Percentiles rank a stretch among this genome's conserved stretches.
Evolutionary conservation across 2,888 invertebrate genomes (phyloP).

Genomic region (Torymus auratus): DNA sequence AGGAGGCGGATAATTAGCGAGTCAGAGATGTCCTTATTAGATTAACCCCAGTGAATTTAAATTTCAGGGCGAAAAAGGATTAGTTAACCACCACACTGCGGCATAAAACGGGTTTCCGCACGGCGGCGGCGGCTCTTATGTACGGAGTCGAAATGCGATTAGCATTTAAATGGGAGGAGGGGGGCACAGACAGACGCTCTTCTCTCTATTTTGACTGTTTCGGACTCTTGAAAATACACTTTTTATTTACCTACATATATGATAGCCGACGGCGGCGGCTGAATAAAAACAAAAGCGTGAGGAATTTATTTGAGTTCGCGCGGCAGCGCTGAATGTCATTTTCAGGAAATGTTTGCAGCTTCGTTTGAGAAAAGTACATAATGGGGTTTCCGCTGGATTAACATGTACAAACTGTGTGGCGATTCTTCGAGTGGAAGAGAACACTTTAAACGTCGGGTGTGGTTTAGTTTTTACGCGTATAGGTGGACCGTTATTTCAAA

Average conservation of each 20-base stretch:
- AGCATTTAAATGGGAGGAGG: conserved; percentile 27
- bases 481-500: too few relatives aligned
- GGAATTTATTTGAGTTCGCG: neutral
- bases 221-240: conserved; percentile 4
- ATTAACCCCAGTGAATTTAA: conserved; percentile 22
- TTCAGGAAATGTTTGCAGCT: too few relatives aligned
- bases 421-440: too few relatives aligned
- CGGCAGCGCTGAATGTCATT: neutral
- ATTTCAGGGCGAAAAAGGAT: conserved; percentile 9
- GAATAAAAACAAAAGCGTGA: conserved; percentile 5
- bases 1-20: conserved; percentile 28
- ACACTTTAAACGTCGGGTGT: too few relatives aligned
- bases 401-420: too few relatives aligned
- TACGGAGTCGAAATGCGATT: conserved; percentile 28
- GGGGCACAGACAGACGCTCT: too few relatives aligned
- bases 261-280: too few relatives aligned
- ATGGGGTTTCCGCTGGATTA: too few relatives aligned
- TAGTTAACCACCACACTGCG: conserved; percentile 26
- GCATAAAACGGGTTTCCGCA: conserved; percentile 2
- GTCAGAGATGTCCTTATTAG: conserved; percentile 37
- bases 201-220: conserved; percentile 4
- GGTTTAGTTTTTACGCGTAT: too few relatives aligned
- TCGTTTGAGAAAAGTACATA: too few relatives aligned
- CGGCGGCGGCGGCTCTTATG: too few relatives aligned
- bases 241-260: conserved; percentile 38